phyloP scores from a whole-genome alignment of 2,113 vertebrate species.

The Turdus rufiventris region DNA sequence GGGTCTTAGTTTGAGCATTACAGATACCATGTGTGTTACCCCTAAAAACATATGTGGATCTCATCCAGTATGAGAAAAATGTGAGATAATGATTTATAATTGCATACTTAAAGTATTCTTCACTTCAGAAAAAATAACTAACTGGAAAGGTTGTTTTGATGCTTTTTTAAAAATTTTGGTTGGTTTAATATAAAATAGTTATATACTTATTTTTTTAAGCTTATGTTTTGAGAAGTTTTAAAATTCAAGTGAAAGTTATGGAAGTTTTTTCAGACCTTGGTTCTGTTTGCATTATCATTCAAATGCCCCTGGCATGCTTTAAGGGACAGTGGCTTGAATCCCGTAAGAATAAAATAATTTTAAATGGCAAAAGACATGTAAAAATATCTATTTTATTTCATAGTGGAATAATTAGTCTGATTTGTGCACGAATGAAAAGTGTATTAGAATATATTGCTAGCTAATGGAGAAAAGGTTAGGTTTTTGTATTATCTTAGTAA shows the following conservation, averaged over 20 bases:
- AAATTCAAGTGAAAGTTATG: not conserved
- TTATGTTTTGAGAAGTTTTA: not conserved
- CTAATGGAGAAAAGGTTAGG: not conserved
- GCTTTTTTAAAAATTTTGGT: not conserved
- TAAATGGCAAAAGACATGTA: constrained; percentile 20
- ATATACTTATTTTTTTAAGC: not conserved
- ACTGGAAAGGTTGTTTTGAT: not conserved
- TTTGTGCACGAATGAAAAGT: not conserved
- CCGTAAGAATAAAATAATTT: not conserved
- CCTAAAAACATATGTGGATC: not conserved
- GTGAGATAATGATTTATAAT: not conserved
- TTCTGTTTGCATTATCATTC: constrained; percentile 26
- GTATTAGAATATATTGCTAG: not conserved
- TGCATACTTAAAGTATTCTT: not conserved
- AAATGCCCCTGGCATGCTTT: constrained; percentile 23
- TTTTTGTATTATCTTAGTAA: not conserved
- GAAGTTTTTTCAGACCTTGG: not conserved
- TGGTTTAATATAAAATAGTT: not conserved
- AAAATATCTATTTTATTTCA: constrained; percentile 11
- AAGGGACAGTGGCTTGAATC: constrained; percentile 40
- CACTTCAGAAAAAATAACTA: no score
- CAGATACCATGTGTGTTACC: not conserved
- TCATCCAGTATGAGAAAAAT: not conserved
- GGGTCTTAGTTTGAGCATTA: not conserved
- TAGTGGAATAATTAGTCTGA: not conserved